Conservation (phyloP, 1,140 invertebrate genomes). For the Bombus superbus region DNA sequence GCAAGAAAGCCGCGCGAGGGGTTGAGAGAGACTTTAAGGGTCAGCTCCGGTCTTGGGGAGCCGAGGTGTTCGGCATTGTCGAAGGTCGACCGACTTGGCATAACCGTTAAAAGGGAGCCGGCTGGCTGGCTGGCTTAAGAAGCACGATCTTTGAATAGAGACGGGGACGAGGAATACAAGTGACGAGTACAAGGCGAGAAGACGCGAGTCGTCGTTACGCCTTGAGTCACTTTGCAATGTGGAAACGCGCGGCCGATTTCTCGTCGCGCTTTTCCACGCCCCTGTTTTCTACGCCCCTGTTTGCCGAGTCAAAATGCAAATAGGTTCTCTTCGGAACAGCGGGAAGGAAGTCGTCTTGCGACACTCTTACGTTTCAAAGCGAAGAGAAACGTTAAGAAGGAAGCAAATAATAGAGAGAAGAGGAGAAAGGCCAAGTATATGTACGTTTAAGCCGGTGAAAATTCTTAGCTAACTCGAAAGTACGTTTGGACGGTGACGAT, state of each 20-base stretch:
- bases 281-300: slow-evolving; percentile 33
- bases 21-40: slow-evolving; percentile 67
- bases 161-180: slow-evolving; percentile 26
- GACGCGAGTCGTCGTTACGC: slow-evolving; percentile 51
- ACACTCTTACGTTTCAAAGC: neutral
- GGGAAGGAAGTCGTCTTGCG: neutral
- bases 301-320: slow-evolving; percentile 56
- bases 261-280: slow-evolving; percentile 4
- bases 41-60: slow-evolving; percentile 65
- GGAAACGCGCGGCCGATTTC: slow-evolving; percentile 46
- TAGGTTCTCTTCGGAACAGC: neutral
- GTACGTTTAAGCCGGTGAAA: neutral
- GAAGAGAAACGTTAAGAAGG: neutral
- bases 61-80: slow-evolving; percentile 67
- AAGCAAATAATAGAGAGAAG: too few relatives aligned
- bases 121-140: slow-evolving; percentile 61
- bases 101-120: slow-evolving; percentile 73
- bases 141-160: slow-evolving; percentile 64
- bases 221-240: slow-evolving; percentile 47
- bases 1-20: slow-evolving; percentile 68
- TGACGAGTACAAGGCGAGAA: slow-evolving; percentile 66
- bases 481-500: neutral
- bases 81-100: slow-evolving; percentile 71
- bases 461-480: neutral
- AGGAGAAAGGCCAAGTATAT: neutral